Evolutionary conservation across 92 coral and sea anemone genomes (phyloP).

Genomic region (Paramuricea clavata): DNA sequence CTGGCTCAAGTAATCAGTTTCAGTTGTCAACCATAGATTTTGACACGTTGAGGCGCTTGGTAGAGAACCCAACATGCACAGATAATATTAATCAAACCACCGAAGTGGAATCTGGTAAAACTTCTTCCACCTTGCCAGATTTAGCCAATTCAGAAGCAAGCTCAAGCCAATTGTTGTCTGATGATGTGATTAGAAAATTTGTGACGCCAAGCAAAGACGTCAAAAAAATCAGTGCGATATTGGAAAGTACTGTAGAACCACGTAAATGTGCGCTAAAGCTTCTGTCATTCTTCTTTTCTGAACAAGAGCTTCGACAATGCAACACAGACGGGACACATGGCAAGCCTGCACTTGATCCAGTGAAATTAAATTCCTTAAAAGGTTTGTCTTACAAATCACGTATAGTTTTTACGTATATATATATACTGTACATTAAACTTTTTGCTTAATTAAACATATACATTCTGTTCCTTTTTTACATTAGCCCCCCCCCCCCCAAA

Average conservation of each 20-base stretch:
- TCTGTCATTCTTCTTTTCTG: not conserved
- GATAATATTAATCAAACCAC: not conserved
- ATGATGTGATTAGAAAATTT: not conserved
- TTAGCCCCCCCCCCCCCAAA: too few relatives aligned
- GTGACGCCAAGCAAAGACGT: conserved; percentile 4
- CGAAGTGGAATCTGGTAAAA: not conserved
- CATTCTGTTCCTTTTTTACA: too few relatives aligned
- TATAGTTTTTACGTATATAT: too few relatives aligned
- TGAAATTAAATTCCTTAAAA: conserved; percentile 13
- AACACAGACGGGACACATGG: conserved; percentile 21
- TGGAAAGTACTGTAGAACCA: not conserved
- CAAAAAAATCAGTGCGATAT: not conserved
- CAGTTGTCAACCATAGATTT: not conserved
- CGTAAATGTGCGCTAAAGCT: conserved; percentile 7
- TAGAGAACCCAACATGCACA: not conserved
- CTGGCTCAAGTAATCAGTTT: not conserved
- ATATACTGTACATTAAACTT: too few relatives aligned
- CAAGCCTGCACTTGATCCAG: not conserved
- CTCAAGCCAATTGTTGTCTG: not conserved
- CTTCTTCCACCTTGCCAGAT: not conserved
- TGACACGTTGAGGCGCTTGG: not conserved
- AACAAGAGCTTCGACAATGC: not conserved
- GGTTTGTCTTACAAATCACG: not conserved
- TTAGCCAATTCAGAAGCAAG: not conserved
- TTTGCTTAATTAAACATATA: too few relatives aligned